Evolutionary conservation across 2,113 vertebrate species (phyloP), one percentile per base, ranked within the genome.

Genomic region (Engystomops pustulosus): DNA sequence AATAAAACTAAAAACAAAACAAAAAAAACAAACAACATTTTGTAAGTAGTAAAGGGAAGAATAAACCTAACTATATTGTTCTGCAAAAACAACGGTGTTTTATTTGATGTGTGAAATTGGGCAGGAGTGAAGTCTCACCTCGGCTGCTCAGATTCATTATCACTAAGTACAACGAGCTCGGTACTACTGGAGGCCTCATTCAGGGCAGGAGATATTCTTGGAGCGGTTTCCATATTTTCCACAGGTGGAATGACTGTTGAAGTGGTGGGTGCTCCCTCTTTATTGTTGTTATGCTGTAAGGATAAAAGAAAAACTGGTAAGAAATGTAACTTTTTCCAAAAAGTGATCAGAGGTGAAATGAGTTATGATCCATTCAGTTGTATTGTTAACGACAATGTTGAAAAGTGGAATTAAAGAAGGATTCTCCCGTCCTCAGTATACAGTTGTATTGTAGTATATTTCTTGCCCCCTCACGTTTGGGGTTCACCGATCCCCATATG

Each of bases 111-210:
- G 17, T 1, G 2, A 27, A 18, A 44, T 6, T 27, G 38, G 8
- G 38, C 38, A 17, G 25, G 1, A 18, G n/a, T 44, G 12, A 1
- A 47, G 49, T 38, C 30, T 77, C 45, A 77, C 74, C 74, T 77
- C 8, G 32, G 74, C 74, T 58, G 18, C 51, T 77, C 74, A n/a
- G 30, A 38, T 6, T 77, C 74, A 77, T 77, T 38, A 53, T 77
- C 74, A 58, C 49, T 55, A 58, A 58, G 32, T 3, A 77, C 74
- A 32, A 74, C 71, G 41, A 36, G 49, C 0, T 58, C 51, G 2
- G 5, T 8, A 32, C 6, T 4, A 3, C 30, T 34, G 18, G 32
- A 6, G 32, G 20, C 15, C 3, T 34, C 10, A 36, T 51, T 38
- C 38, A 8, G 49, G 23, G 32, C 11, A 17, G 51, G 6, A 3